Evolutionary conservation across 2,113 vertebrate species (phyloP).

Genomic region (Eonycteris spelaea): DNA sequence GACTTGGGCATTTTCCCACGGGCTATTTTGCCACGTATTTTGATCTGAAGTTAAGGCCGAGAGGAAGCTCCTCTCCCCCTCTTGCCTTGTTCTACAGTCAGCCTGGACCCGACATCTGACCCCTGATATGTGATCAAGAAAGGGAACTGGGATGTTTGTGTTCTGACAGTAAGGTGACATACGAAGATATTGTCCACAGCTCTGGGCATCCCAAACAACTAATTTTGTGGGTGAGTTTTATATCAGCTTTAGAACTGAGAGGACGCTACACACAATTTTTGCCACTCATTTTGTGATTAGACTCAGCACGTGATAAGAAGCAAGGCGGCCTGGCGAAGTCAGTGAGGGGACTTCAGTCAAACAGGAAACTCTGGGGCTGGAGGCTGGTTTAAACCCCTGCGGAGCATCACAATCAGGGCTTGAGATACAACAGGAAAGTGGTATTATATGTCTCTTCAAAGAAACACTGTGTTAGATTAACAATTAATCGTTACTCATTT

Average conservation of each 20-base stretch:
- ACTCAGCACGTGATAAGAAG: not conserved
- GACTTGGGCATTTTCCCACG: not conserved
- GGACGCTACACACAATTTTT: not conserved
- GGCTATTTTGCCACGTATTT: not conserved
- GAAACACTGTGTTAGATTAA: not conserved
- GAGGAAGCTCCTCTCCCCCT: accelerated
- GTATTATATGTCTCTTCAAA: not conserved
- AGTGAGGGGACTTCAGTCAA: not conserved
- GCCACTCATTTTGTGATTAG: not conserved
- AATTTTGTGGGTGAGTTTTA: not conserved
- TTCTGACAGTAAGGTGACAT: not conserved
- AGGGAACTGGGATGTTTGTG: accelerated
- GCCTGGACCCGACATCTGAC: not conserved
- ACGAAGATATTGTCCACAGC: not conserved
- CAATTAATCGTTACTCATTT: not conserved
- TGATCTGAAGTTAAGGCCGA: not conserved
- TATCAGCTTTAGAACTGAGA: not conserved
- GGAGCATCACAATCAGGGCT: not conserved
- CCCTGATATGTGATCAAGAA: not conserved
- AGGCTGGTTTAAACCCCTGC: not conserved
- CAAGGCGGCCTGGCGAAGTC: not conserved
- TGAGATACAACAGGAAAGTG: not conserved
- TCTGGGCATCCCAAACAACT: not conserved
- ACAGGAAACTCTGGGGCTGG: not conserved
- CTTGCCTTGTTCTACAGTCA: accelerated